Percentiles rank a stretch among this genome's conserved stretches.
These are phyloP conservation scores for Passer montanus DNA, from an alignment of 2,113 vertebrate genomes.

Conservation along the genomic window DNA sequence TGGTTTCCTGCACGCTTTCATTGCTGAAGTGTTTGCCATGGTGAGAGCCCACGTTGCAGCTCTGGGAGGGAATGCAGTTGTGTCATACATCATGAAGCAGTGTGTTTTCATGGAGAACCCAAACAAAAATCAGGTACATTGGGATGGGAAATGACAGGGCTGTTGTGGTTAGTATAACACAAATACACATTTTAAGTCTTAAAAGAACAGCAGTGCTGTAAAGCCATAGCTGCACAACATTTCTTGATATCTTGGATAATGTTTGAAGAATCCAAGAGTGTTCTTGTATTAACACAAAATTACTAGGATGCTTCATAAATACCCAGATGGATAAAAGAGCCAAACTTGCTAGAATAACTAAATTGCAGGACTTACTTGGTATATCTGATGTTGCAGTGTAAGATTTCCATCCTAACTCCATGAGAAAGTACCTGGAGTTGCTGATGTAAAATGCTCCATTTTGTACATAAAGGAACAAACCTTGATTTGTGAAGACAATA, in stretches of 20 bases:
- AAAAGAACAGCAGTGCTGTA: background rate
- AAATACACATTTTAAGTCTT: background rate
- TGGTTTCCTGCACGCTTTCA: slow-evolving; percentile 95
- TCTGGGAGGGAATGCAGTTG: slow-evolving; percentile 93
- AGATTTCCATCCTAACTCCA: background rate
- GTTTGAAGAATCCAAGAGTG: background rate
- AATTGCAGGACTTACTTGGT: background rate
- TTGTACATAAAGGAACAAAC: background rate
- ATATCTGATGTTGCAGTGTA: background rate
- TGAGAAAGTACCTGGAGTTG: background rate
- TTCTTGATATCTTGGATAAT: background rate
- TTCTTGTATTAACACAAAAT: background rate
- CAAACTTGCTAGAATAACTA: background rate
- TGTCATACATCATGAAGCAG: slow-evolving; percentile 98
- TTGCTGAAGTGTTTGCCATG: slow-evolving; percentile 98
- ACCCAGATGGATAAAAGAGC: background rate
- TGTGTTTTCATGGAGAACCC: slow-evolving; percentile 99
- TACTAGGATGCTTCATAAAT: background rate
- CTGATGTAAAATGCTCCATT: background rate
- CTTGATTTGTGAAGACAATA: background rate
- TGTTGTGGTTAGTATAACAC: background rate
- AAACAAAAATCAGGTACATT: slow-evolving; percentile 97
- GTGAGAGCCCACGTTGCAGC: slow-evolving; percentile 95
- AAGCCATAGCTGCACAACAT: background rate
- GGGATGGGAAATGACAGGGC: background rate